These are phyloP conservation scores for Hemithea aestivaria DNA, from an alignment of 2,888 invertebrate genomes.

Conservation along the genomic window DNA sequence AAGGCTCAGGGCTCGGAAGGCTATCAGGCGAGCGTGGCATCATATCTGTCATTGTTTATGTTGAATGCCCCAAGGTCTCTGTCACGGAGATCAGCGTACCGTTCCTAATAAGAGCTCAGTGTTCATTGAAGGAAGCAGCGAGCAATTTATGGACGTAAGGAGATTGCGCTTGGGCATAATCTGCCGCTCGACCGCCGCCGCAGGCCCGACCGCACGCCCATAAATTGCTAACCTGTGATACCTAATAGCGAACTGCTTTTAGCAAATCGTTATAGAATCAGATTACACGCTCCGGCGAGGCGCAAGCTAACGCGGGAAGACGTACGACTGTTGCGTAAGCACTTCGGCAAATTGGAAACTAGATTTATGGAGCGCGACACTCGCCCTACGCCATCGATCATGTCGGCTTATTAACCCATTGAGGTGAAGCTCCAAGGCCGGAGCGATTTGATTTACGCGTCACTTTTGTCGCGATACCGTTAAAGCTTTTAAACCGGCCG, in stretches of 20 bases:
- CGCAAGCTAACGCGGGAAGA: conserved; percentile 8
- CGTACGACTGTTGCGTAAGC: conserved; percentile 17
- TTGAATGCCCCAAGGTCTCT: conserved; percentile 44
- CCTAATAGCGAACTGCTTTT: conserved; percentile 42
- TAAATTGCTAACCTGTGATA: conserved; percentile 61
- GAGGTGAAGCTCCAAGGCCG: conserved; percentile 49
- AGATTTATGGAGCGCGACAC: conserved; percentile 26
- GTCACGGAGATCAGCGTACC: conserved; percentile 33
- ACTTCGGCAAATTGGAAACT: conserved; percentile 14
- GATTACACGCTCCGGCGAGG: conserved; percentile 38
- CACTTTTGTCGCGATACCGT: conserved; percentile 70
- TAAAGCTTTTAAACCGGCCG: conserved; percentile 61
- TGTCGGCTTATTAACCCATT: conserved; percentile 36
- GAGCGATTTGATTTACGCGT: conserved; percentile 59
- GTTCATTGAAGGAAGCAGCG: conserved; percentile 47
- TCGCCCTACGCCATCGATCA: conserved; percentile 42
- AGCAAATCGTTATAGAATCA: conserved; percentile 60
- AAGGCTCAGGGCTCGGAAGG: neutral
- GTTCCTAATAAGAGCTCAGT: conserved; percentile 51
- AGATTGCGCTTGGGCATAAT: conserved; percentile 56
- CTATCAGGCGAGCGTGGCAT: conserved; percentile 1
- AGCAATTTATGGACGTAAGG: conserved; percentile 66
- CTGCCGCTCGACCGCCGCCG: conserved; percentile 35
- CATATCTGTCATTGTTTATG: conserved; percentile 43
- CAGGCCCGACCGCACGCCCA: conserved; percentile 39